These are phyloP conservation scores for Elanus axillaris DNA, from an alignment of 2,113 vertebrate species.

Conservation along the genomic window DNA sequence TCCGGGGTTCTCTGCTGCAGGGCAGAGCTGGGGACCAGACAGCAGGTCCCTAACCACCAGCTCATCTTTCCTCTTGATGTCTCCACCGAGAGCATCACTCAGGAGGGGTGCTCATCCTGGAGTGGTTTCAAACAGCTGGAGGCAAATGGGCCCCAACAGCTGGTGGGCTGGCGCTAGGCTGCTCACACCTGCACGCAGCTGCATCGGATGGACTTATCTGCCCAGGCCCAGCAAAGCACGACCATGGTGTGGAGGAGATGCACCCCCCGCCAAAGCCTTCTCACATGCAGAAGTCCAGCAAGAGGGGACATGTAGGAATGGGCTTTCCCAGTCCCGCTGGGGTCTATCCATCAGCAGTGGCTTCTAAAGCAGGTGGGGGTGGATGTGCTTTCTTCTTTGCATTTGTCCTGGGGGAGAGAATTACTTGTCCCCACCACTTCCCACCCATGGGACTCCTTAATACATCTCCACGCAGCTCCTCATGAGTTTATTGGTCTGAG, in stretches of 20 bases:
- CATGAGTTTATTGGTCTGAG: constrained; percentile 10
- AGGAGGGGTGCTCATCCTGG: neutral
- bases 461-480: constrained; percentile 6
- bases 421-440: neutral
- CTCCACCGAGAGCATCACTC: neutral
- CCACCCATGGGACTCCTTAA: neutral
- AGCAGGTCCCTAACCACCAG: neutral
- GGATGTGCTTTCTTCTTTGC: neutral
- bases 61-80: neutral
- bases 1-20: neutral
- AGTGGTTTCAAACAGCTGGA: neutral
- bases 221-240: neutral
- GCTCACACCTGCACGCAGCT: neutral
- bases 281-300: neutral
- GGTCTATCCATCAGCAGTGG: neutral
- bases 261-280: neutral
- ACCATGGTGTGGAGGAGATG: neutral
- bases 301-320: neutral
- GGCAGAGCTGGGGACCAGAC: neutral
- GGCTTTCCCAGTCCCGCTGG: neutral
- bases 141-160: neutral
- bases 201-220: neutral
- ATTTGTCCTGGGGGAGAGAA: neutral
- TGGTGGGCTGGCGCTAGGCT: neutral
- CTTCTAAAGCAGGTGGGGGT: neutral